Conservation (phyloP, 1,140 invertebrate species). For the Magallana gigas region DNA sequence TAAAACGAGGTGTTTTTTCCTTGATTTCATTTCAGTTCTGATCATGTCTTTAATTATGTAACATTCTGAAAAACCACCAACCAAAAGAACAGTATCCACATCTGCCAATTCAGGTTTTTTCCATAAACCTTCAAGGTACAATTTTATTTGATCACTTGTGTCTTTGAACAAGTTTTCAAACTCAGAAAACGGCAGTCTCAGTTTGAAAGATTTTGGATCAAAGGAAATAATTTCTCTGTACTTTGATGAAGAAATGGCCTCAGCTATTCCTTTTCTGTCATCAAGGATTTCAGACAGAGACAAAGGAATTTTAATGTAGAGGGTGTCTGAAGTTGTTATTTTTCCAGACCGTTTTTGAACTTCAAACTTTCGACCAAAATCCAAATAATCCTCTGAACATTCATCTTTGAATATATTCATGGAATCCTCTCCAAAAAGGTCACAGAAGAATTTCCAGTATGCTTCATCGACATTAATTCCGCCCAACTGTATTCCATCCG, state of each 20-base stretch:
- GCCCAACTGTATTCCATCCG: constrained; percentile 10
- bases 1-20: neutral
- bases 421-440: constrained; percentile 38
- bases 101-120: constrained; percentile 13
- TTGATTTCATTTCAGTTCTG: neutral
- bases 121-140: neutral
- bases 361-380: constrained; percentile 39
- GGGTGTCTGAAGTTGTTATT: neutral
- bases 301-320: constrained; percentile 1
- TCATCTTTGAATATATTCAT: constrained; percentile 1
- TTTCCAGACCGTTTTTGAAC: constrained; percentile 19
- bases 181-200: neutral
- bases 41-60: constrained; percentile 33
- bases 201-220: constrained; percentile 17
- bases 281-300: constrained; percentile 28
- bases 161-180: constrained; percentile 40
- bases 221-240: constrained; percentile 24
- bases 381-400: constrained; percentile 40
- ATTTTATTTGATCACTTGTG: neutral
- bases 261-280: neutral
- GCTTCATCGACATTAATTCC: constrained; percentile 9
- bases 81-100: neutral
- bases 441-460: constrained; percentile 21
- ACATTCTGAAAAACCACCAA: constrained; percentile 33
- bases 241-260: constrained; percentile 9